These are phyloP conservation scores for Thumatha senex DNA, from an alignment of 2,888 invertebrate species.

Conservation along the genomic window DNA sequence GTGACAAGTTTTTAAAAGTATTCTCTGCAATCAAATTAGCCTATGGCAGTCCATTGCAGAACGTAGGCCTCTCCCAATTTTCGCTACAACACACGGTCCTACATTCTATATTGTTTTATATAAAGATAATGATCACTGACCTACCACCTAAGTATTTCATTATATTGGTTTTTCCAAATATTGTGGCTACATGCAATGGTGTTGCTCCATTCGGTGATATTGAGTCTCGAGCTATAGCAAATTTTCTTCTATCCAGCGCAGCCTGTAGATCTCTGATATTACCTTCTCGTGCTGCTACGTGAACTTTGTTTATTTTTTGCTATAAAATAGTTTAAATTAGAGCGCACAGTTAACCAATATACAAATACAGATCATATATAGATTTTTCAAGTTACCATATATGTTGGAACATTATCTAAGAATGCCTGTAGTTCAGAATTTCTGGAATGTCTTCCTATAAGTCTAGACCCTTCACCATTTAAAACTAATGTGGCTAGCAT, in stretches of 20 bases:
- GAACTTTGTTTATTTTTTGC: constrained; percentile 95
- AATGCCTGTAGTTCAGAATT: constrained; percentile 93
- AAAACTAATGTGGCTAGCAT: constrained; percentile 94
- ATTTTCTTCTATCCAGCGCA: constrained; percentile 93
- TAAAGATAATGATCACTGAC: constrained; percentile 35
- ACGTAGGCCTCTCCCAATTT: too few relatives aligned
- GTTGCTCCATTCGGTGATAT: constrained; percentile 92
- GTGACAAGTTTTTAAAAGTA: too few relatives aligned
- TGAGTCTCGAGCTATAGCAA: constrained; percentile 94
- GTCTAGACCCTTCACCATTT: constrained; percentile 92
- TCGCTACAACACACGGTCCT: too few relatives aligned
- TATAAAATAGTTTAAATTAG: constrained; percentile 57
- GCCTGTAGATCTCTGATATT: constrained; percentile 93
- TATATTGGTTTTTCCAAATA: constrained; percentile 92
- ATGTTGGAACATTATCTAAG: constrained; percentile 92
- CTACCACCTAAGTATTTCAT: constrained; percentile 85
- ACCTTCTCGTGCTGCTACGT: constrained; percentile 92
- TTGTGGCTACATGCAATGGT: constrained; percentile 93
- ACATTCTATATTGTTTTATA: too few relatives aligned
- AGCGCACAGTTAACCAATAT: not conserved
- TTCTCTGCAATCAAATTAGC: too few relatives aligned
- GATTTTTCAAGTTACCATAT: constrained; percentile 87
- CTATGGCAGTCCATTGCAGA: too few relatives aligned
- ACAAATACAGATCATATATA: not conserved
- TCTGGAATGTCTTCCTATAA: constrained; percentile 87